A percentile compares a stretch with the other conserved stretches of the same genome.
Evolutionary conservation across 2,797 vertebrate species (phyloP).

Genomic region (Lophura swinhoii): DNA sequence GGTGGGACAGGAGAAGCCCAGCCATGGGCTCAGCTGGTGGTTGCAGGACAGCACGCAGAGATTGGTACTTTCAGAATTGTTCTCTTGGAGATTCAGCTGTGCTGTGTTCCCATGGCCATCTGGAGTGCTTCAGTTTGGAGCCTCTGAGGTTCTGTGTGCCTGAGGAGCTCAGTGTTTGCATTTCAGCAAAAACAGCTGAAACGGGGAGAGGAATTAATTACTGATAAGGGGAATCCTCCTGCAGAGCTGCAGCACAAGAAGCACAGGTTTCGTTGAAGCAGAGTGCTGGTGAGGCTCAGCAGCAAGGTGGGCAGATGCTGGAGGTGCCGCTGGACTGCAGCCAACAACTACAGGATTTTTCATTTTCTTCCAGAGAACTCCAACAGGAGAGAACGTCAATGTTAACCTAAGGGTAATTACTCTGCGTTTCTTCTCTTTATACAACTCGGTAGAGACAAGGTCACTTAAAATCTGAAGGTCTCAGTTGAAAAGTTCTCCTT

Average conservation of each 20-base stretch:
- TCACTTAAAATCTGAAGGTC: not conserved
- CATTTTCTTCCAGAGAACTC: not conserved
- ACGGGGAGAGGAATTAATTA: not conserved
- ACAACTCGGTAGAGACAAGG: not conserved
- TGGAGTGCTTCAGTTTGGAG: not conserved
- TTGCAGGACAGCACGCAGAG: not conserved
- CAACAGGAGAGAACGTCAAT: not conserved
- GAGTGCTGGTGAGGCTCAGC: not conserved
- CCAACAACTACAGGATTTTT: not conserved
- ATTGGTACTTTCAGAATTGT: not conserved
- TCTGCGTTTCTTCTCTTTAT: not conserved
- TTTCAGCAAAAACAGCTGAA: not conserved
- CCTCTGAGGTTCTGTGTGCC: not conserved
- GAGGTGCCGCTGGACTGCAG: not conserved
- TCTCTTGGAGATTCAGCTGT: not conserved
- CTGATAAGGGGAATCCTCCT: not conserved
- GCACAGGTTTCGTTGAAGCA: not conserved
- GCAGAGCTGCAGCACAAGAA: not conserved
- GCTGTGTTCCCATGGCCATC: not conserved
- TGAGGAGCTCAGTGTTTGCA: not conserved
- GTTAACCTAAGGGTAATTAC: not conserved
- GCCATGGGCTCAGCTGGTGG: rapidly evolving
- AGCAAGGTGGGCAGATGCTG: not conserved
- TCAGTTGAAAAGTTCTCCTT: not conserved
- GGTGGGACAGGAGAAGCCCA: not conserved